A percentile compares a stretch with the other conserved stretches of the same genome.
phyloP scores from a whole-genome alignment of 2,113 vertebrate genomes.

The Psephotus haematonotus region DNA sequence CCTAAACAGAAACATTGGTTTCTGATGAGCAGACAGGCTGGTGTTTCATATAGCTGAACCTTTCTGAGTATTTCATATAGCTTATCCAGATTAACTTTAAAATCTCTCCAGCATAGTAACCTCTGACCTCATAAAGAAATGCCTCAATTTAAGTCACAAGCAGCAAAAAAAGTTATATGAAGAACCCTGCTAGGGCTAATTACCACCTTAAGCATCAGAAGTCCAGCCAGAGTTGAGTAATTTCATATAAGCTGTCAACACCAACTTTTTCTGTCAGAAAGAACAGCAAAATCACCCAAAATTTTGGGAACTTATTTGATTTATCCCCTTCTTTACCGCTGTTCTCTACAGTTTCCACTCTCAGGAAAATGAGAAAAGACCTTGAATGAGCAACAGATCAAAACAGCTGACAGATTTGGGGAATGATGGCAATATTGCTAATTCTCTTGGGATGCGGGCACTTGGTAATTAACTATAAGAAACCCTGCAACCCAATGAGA shows the following conservation, averaged over 20 bases:
- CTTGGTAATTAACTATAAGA: neutral
- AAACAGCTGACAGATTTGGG: neutral
- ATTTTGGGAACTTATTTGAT: neutral
- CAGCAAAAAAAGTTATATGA: neutral
- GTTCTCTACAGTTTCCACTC: neutral
- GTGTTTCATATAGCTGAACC: neutral
- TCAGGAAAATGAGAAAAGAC: neutral
- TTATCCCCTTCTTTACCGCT: neutral
- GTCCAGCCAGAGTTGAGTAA: neutral
- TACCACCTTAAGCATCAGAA: neutral
- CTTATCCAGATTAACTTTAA: neutral
- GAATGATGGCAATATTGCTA: neutral
- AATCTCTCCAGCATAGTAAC: neutral
- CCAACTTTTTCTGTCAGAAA: neutral
- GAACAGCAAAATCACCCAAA: neutral
- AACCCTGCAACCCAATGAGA: neutral
- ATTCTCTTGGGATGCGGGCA: accelerated
- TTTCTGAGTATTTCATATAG: neutral
- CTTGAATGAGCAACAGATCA: neutral
- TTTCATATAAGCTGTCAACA: neutral
- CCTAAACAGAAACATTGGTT: neutral
- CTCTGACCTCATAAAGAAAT: neutral
- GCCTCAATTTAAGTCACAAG: neutral
- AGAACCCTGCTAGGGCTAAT: neutral
- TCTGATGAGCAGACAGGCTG: neutral